phyloP scores from a whole-genome alignment of 2,888 invertebrate genomes.

The Trypoxylon attenuatum region DNA sequence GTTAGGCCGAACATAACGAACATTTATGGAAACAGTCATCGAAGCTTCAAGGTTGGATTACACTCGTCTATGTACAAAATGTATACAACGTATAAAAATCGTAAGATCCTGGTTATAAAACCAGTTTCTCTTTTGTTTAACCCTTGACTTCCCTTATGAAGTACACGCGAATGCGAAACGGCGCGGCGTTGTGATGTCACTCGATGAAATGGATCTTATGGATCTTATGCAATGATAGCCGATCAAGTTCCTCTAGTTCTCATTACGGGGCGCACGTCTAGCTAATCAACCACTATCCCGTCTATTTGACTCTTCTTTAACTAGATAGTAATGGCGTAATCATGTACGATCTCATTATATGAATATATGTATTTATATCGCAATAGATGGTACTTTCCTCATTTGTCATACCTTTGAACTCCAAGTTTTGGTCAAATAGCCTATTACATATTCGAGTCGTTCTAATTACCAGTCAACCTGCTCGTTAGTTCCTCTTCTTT shows the following conservation, averaged over 20 bases:
- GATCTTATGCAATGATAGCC: not conserved
- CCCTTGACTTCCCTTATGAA: not conserved
- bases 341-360: no score
- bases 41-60: constrained; percentile 19
- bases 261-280: not conserved
- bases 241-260: not conserved
- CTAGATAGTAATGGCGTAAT: no score
- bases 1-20: constrained; percentile 42
- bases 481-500: no score
- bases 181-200: no score
- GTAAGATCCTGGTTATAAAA: constrained; percentile 25
- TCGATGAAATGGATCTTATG: not conserved
- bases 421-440: no score
- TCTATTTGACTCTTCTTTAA: not conserved
- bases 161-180: not conserved
- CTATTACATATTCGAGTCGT: no score
- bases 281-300: not conserved
- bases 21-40: constrained; percentile 37
- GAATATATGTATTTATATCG: no score
- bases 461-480: no score
- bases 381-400: no score
- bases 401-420: no score
- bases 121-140: constrained; percentile 2
- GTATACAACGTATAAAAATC: constrained; percentile 52
- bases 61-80: constrained; percentile 46